Evolutionary conservation across 2,113 vertebrate genomes (phyloP), one percentile per base, ranked within the genome.

Genomic region (Ancistrus triradiatus): DNA sequence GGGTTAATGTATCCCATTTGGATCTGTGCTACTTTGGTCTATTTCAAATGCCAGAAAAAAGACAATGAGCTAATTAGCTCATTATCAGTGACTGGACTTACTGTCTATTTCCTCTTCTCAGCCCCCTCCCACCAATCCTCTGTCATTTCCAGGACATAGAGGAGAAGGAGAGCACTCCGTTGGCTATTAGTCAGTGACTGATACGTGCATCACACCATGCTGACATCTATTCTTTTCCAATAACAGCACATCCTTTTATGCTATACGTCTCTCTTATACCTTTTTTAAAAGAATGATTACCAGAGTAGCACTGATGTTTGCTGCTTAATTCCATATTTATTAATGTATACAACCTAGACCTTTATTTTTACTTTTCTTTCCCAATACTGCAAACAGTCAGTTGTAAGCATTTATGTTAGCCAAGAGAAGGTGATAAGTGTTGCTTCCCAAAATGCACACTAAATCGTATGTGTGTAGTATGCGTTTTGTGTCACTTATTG

Each of bases 1-100:
- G 77, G 81, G 84, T 81, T 87, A 85, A 85, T 84, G 81, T 69
- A 72, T 78, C 76, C 56, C 62, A 37, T 55, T 33, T 47, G 44
- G 19, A 11, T 10, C 33, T 53, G 65, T 24, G 22, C 67, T 78
- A 58, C 7, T 57, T 47, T 38, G 47, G 63, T 50, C 67, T 27
- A 55, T 58, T 71, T 53, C 59, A 72, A 76, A 77, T 55, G 73
- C 37, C 59, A 59, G 64, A 62, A 70, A 74, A n/a, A 46, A 59
- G 59, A 68, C 24, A 57, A 70, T 55, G 68, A 71, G 74, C 70
- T 66, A 74, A 75, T 80, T 61, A 83, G 79, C 66, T 77, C 73
- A 81, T 85, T 82, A 80, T 72, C 74, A 62, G 70, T 78, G 74
- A 83, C 72, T 77, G 73, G 75, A 70, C 69, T 72, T 76, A 82